These are phyloP conservation scores for Diceros bicornis DNA, from an alignment of 2,797 vertebrate species.

Conservation along the genomic window DNA sequence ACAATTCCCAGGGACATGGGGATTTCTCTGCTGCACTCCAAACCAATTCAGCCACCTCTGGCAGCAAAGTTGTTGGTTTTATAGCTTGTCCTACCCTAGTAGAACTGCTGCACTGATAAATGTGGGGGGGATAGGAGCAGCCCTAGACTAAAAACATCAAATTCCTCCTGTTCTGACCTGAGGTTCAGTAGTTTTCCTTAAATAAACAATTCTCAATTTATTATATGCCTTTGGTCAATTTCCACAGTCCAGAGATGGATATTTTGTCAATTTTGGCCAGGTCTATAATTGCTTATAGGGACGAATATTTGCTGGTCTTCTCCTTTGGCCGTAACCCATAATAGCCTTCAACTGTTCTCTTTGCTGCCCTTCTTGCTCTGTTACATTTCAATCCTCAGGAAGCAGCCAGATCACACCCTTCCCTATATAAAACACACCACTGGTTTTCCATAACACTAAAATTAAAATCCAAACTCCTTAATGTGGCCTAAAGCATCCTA, in stretches of 20 bases:
- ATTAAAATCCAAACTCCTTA: slow-evolving; percentile 7
- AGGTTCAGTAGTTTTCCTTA: not conserved
- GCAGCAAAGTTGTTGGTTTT: not conserved
- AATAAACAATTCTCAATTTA: slow-evolving; percentile 31
- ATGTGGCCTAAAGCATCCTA: not conserved
- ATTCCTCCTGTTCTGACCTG: not conserved
- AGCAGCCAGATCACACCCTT: not conserved
- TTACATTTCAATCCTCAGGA: slow-evolving; percentile 31
- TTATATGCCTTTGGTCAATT: not conserved
- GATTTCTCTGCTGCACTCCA: not conserved
- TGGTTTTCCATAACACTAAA: not conserved
- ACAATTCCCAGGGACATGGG: not conserved
- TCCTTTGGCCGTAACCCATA: not conserved
- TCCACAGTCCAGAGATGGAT: not conserved
- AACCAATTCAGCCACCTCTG: not conserved
- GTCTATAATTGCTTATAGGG: not conserved
- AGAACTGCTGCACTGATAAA: not conserved
- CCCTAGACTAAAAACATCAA: not conserved
- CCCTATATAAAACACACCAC: not conserved
- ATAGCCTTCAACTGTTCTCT: not conserved
- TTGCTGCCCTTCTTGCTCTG: not conserved
- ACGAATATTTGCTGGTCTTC: slow-evolving; percentile 8
- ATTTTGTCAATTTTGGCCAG: not conserved
- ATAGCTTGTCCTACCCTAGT: not conserved
- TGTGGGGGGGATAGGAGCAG: not conserved